phyloP scores from a whole-genome alignment of 1,140 invertebrate species.

The Lordiphosa mommai region DNA sequence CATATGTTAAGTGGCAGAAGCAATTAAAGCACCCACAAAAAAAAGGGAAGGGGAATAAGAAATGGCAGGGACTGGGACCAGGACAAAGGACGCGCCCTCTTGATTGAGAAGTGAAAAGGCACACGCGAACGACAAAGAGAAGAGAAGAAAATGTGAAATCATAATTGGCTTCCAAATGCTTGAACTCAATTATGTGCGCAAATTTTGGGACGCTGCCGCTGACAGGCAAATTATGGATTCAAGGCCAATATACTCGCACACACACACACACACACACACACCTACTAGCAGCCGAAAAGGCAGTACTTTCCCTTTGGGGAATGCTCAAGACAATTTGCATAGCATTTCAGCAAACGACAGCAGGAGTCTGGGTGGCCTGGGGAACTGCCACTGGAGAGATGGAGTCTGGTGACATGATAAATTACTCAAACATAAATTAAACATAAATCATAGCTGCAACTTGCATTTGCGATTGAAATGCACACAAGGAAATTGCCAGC shows the following conservation, averaged over 20 bases:
- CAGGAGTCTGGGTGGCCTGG: constrained; percentile 5
- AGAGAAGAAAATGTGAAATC: constrained; percentile 60
- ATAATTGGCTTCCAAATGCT: constrained; percentile 77
- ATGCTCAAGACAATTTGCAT: constrained; percentile 68
- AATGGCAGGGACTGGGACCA: constrained; percentile 1
- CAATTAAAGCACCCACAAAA: constrained; percentile 52
- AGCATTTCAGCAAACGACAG: constrained; percentile 19
- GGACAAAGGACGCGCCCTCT: constrained; percentile 28
- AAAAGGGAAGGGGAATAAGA: not conserved
- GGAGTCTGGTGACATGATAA: constrained; percentile 37
- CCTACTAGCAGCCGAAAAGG: constrained; percentile 30
- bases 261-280: too few relatives aligned
- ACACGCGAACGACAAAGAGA: constrained; percentile 5
- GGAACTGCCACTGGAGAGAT: constrained; percentile 1
- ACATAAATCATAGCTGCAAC: constrained; percentile 57
- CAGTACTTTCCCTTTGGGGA: constrained; percentile 66
- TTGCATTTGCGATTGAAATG: constrained; percentile 31
- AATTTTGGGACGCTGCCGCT: constrained; percentile 62
- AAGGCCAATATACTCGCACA: constrained; percentile 32
- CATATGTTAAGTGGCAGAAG: constrained; percentile 76
- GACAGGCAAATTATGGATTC: constrained; percentile 77
- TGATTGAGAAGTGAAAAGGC: constrained; percentile 67
- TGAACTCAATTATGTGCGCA: constrained; percentile 74
- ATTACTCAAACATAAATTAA: constrained; percentile 70
- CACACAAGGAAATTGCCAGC: constrained; percentile 35